phyloP scores from a whole-genome alignment of 1,140 invertebrate genomes.

The Plectrocnemia conspersa region DNA sequence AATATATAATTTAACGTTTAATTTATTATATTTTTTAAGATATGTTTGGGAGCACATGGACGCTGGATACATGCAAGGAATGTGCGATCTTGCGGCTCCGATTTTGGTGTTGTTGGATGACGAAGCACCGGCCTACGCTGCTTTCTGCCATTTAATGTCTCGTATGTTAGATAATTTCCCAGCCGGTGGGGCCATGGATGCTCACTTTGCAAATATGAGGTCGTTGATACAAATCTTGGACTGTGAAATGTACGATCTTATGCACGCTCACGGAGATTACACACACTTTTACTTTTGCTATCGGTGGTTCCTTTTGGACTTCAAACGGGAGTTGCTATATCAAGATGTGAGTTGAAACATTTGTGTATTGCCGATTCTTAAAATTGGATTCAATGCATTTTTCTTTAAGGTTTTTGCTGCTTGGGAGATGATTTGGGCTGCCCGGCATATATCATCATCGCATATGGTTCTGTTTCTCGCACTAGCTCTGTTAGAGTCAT shows the following conservation, averaged over 20 bases:
- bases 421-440: constrained; percentile 97
- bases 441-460: constrained; percentile 74
- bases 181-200: constrained; percentile 88
- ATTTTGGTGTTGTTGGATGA: constrained; percentile 89
- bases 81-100: constrained; percentile 93
- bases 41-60: constrained; percentile 94
- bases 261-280: constrained; percentile 92
- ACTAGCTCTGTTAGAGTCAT: constrained; percentile 84
- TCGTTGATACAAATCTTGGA: constrained; percentile 84
- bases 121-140: constrained; percentile 86
- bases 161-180: constrained; percentile 90
- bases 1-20: neutral
- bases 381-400: neutral
- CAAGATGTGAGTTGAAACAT: constrained; percentile 65
- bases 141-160: constrained; percentile 87
- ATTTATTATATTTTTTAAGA: constrained; percentile 46
- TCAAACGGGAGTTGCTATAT: constrained; percentile 80
- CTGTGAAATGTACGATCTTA: constrained; percentile 87
- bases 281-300: constrained; percentile 98
- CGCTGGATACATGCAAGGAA: constrained; percentile 86
- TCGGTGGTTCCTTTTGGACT: constrained; percentile 78
- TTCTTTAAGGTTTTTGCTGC: constrained; percentile 69
- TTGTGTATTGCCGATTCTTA: neutral
- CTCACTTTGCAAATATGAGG: constrained; percentile 93
- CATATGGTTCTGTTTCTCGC: constrained; percentile 93